These are phyloP conservation scores for Sinohyriopsis cumingii DNA, from an alignment of 2,888 invertebrate species.

Conservation along the genomic window DNA sequence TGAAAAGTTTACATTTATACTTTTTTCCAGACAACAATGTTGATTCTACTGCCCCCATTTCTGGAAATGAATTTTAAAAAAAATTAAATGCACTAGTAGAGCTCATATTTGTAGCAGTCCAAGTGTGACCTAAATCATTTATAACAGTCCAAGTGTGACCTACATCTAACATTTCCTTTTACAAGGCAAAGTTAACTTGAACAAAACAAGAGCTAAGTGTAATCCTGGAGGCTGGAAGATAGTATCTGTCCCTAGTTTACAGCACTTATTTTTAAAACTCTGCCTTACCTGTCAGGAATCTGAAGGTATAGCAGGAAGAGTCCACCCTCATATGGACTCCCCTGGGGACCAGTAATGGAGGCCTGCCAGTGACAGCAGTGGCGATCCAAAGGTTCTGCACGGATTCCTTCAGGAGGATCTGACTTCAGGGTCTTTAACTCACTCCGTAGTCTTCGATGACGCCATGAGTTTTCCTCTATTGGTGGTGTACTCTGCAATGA, in stretches of 20 bases:
- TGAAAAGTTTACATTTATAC: too few relatives aligned
- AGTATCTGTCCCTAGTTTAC: not conserved
- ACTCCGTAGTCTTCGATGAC: constrained; percentile 84
- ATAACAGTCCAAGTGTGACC: not conserved
- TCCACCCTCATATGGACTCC: constrained; percentile 95
- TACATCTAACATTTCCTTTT: not conserved
- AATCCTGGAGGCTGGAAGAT: not conserved
- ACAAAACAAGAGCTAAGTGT: not conserved
- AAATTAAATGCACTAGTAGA: not conserved
- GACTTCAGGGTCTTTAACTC: constrained; percentile 78
- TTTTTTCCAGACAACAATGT: too few relatives aligned
- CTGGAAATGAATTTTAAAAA: not conserved
- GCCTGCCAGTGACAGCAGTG: constrained; percentile 95
- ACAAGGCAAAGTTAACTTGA: not conserved
- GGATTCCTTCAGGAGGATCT: constrained; percentile 90
- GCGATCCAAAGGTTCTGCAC: constrained; percentile 85
- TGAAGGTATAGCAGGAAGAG: constrained; percentile 92
- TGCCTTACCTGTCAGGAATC: constrained; percentile 78
- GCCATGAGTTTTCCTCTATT: constrained; percentile 84
- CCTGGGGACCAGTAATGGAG: constrained; percentile 90
- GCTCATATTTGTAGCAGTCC: not conserved
- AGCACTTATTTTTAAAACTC: not conserved
- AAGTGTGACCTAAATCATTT: not conserved
- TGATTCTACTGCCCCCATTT: too few relatives aligned
- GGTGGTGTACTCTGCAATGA: constrained; percentile 70